These are phyloP conservation scores for Tetraneura akinire DNA, from an alignment of 1,140 invertebrate species.

Conservation along the genomic window DNA sequence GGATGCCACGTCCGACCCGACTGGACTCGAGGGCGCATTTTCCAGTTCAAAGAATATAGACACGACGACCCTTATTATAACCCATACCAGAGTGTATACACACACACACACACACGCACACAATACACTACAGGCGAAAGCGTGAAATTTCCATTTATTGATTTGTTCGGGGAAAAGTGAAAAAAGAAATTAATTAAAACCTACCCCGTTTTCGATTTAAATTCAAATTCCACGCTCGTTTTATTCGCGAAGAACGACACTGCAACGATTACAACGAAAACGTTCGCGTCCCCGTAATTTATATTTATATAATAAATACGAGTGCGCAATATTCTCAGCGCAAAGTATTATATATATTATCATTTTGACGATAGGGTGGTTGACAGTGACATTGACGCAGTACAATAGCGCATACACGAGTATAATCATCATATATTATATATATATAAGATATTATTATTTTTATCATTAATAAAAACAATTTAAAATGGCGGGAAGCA, in stretches of 20 bases:
- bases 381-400: neutral
- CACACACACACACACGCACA: neutral
- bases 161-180: conserved; percentile 25
- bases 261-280: conserved; percentile 10
- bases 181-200: conserved; percentile 46
- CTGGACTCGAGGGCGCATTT: neutral
- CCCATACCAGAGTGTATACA: neutral
- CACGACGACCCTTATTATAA: conserved; percentile 11
- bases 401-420: neutral
- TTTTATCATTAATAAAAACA: neutral
- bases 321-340: conserved; percentile 10
- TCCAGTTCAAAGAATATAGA: conserved; percentile 39
- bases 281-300: neutral
- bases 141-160: conserved; percentile 41
- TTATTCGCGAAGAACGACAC: conserved; percentile 41
- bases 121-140: neutral
- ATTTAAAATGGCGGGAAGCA: neutral
- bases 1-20: neutral
- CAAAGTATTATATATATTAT: conserved; percentile 2
- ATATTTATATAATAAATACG: neutral
- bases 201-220: conserved; percentile 46
- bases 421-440: neutral
- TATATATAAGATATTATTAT: no score
- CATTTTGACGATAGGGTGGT: conserved; percentile 21
- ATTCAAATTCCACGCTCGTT: conserved; percentile 43